Conservation (phyloP, 2,113 vertebrate species). For the Petroica traversi region DNA sequence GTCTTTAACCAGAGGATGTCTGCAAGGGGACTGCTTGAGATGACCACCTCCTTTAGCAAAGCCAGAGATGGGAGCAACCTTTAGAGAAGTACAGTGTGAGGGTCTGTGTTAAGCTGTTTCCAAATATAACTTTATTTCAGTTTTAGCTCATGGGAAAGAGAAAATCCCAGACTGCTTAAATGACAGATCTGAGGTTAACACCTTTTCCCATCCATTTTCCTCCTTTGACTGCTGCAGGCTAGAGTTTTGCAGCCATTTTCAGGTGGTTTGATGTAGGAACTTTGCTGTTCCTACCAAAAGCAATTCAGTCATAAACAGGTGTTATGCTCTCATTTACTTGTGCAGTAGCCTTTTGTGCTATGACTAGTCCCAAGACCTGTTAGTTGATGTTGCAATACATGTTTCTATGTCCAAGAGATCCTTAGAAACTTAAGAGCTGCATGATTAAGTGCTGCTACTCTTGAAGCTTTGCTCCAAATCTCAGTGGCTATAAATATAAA, state of each 20-base stretch:
- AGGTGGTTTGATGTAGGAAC: neutral
- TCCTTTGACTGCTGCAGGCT: neutral
- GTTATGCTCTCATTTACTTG: fast-evolving
- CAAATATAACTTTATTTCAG: neutral
- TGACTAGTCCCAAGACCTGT: neutral
- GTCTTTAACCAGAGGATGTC: neutral
- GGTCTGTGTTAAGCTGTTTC: neutral
- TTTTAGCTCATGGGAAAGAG: neutral
- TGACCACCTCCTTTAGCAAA: neutral
- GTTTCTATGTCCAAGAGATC: neutral
- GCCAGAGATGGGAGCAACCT: neutral
- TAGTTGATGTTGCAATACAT: neutral
- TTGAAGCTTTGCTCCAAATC: neutral
- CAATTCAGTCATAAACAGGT: neutral
- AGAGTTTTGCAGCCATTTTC: neutral
- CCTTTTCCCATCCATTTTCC: neutral
- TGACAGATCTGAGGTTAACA: neutral
- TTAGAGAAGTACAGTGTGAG: neutral
- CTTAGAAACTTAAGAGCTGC: neutral
- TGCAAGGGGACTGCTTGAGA: neutral
- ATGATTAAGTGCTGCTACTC: neutral
- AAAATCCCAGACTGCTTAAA: neutral
- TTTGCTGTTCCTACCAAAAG: neutral
- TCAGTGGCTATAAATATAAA: neutral
- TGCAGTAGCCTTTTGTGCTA: neutral